A percentile compares a stretch with the other conserved stretches of the same genome.
Evolutionary conservation across 2,797 vertebrate genomes (phyloP).

Genomic region (Enteromius viviparus): DNA sequence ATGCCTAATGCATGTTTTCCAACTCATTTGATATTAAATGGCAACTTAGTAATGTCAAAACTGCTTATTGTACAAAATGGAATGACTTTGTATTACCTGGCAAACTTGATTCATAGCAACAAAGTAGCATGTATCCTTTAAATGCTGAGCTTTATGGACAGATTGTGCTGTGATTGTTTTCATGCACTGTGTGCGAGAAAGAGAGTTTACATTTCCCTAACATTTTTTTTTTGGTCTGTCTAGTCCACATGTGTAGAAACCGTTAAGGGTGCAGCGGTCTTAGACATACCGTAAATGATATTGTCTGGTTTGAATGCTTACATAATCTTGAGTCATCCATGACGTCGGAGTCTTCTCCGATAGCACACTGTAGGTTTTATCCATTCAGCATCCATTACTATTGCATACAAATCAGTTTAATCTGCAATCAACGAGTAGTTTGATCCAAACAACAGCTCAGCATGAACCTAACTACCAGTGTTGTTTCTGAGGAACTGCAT

Average conservation of each 20-base stretch:
- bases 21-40: not conserved
- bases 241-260: conserved; percentile 29
- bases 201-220: conserved; percentile 1
- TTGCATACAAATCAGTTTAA: not conserved
- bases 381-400: not conserved
- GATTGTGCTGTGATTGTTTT: not conserved
- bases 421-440: not conserved
- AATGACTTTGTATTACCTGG: not conserved
- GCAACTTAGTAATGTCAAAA: not conserved
- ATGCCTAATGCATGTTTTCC: not conserved
- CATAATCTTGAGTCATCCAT: conserved; percentile 30
- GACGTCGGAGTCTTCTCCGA: conserved; percentile 14
- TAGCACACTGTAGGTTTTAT: not conserved
- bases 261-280: not conserved
- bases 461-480: not conserved
- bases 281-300: not conserved
- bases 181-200: not conserved
- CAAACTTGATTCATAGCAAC: no score
- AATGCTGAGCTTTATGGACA: not conserved
- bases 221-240: conserved; percentile 26
- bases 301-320: conserved; percentile 34
- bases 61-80: not conserved
- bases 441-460: not conserved
- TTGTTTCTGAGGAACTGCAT: not conserved
- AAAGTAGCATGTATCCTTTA: not conserved